Percentiles rank a stretch among this genome's conserved stretches.
phyloP scores from a whole-genome alignment of 1,140 invertebrate species.

The Cydia splendana region DNA sequence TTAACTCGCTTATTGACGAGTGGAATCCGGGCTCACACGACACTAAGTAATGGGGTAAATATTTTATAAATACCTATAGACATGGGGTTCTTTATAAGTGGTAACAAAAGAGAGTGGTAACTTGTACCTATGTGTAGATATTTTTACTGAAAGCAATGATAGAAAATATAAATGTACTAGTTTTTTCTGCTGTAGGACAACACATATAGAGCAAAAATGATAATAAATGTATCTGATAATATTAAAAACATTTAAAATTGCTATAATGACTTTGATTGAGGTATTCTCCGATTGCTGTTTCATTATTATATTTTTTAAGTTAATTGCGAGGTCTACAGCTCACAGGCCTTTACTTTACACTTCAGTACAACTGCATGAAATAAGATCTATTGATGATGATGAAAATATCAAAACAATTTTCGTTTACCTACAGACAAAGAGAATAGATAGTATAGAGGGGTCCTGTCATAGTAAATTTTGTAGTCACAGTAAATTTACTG shows the following conservation, averaged over 20 bases:
- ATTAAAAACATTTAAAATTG: slow-evolving; percentile 51
- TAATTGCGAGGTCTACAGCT: no score
- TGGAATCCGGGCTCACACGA: neutral
- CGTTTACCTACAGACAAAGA: no score
- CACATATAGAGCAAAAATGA: slow-evolving; percentile 63
- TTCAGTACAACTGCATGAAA: no score
- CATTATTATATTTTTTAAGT: no score
- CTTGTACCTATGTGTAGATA: slow-evolving; percentile 49
- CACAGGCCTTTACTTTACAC: no score
- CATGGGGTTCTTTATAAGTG: neutral
- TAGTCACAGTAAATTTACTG: no score
- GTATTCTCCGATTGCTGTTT: neutral
- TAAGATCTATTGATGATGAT: no score
- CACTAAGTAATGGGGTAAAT: slow-evolving; percentile 27
- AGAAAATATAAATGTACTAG: slow-evolving; percentile 47
- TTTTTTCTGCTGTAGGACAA: slow-evolving; percentile 66
- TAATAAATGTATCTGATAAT: slow-evolving; percentile 66
- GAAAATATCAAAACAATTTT: no score
- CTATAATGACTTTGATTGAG: neutral
- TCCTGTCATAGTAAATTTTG: no score
- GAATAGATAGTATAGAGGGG: no score
- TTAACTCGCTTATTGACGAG: neutral
- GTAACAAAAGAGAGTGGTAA: slow-evolving; percentile 22
- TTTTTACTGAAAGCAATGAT: slow-evolving; percentile 52
- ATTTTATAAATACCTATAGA: slow-evolving; percentile 15